Percentiles rank a stretch among this genome's conserved stretches.
phyloP scores from a whole-genome alignment of 2,888 invertebrate genomes.

The Sisyra terminalis region DNA sequence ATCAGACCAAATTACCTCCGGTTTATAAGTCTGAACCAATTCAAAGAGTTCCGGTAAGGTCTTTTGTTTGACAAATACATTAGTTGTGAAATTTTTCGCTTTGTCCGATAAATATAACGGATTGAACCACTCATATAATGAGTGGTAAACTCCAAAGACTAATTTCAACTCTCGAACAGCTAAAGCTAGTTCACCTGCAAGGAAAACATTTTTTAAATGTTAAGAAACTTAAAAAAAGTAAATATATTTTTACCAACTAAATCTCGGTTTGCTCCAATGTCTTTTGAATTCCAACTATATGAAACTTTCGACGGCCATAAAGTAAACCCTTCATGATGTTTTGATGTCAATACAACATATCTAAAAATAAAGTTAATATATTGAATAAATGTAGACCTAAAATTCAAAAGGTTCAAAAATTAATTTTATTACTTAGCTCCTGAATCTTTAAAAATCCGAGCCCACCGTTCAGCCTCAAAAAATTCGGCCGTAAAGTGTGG shows the following conservation, averaged over 20 bases:
- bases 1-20: constrained; percentile 74
- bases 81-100: constrained; percentile 30
- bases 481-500: constrained; percentile 78
- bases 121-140: constrained; percentile 69
- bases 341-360: constrained; percentile 69
- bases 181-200: constrained; percentile 33
- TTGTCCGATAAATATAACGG: constrained; percentile 55
- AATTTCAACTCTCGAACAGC: constrained; percentile 40
- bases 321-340: constrained; percentile 78
- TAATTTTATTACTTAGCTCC: constrained; percentile 59
- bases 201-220: too few species aligned
- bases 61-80: constrained; percentile 32
- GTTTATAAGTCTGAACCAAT: constrained; percentile 41
- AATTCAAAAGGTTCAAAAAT: background rate
- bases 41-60: constrained; percentile 60
- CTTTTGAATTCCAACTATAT: constrained; percentile 72
- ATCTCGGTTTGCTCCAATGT: constrained; percentile 61
- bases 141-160: constrained; percentile 64
- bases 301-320: constrained; percentile 66
- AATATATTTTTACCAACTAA: too few species aligned
- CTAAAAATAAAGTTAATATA: constrained; percentile 21
- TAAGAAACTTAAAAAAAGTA: too few species aligned
- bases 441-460: constrained; percentile 59
- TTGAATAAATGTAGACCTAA: background rate
- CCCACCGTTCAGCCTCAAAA: constrained; percentile 73